Base-by-base conservation (phyloP, 2,113 vertebrate genomes). In the Tyrannus savana region DNA sequence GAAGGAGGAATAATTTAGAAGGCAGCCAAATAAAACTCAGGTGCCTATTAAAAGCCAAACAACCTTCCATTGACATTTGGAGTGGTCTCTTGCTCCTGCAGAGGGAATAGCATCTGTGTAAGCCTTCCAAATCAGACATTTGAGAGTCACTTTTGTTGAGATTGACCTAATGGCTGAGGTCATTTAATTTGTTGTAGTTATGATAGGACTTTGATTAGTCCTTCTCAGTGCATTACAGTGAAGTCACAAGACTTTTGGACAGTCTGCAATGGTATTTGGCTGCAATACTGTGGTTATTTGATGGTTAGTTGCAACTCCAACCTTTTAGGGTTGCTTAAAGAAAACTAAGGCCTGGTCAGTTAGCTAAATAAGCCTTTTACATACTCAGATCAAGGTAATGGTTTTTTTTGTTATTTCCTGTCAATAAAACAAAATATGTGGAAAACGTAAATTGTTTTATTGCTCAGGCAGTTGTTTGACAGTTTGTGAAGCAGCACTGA, bases 1-100 rank as follows among this genome's bases (percentile, higher is more conserved):
- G 64, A 67, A 68, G 47, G 8, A 55, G 6, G 7, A 87, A 67
- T 86, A 52, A 86, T 86, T 93, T 74, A 90, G 79, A 93, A 81
- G 76, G 5, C 52, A 92, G 72, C 47, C 90, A 95, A 84, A 90
- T 47, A 94, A 92, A 96, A 55, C 88, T 90, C 87, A 60, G 79
- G 63, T 87, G 68, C 39, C 31, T 41, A 49, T 80, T 88, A 77
- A 79, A 85, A 77, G 19, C 31, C 39, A 75, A 91, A 55, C 67
- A 86, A 84, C 87, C 56, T 92, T 91, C 52, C 41, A 41, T 30
- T 86, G 85, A 67, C 68, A 77, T 87, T 91, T 1, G 0, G 47
- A 80, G 50, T 56, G 63, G 42, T 80, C 39, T 85, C 75, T 83
- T 4, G 3, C 49, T 85, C 49, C 78, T 87, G 64, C 31, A 91